Evolutionary conservation across 2,797 vertebrate genomes (phyloP), one percentile per base, ranked within the genome.

Genomic region (Odontamblyopus rebecca): DNA sequence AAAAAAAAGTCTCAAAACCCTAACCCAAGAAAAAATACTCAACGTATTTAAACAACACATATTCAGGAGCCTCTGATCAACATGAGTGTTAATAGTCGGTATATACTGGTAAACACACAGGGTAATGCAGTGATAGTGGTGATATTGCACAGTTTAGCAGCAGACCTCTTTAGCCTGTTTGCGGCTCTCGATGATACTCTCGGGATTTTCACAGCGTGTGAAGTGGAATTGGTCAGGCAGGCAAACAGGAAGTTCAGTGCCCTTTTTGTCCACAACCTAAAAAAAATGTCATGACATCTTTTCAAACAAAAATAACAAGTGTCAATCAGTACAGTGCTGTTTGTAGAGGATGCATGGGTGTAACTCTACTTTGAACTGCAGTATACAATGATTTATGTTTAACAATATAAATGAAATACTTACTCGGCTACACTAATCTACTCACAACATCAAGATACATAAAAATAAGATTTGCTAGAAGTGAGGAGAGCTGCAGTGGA

Each of bases 131-230:
- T 38, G 35, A 38, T 44, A 44, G 3, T 44, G 12, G 41, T 44
- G 41, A 2, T 44, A 44, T 44, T 44, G 41, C 41, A 4, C 0
- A 44, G 61, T 13, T n/a, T 23, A 23, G 23, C 1, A 63, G 35
- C 61, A 57, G 60, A 89, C 92, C 61, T 84, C 86, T 65, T 89
- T 92, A 0, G 94, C 93, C 54, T 81, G 83, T 30, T 81, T 75
- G 15, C 63, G 86, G 57, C 70, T 87, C 73, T 93, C 91, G 0
- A 30, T 12, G 50, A 82, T 27, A 23, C 57, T 13, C 71, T 69
- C 61, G 69, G 77, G 67, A n/a, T 78, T 80, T 57, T 81, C 76
- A 32, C 69, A 77, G 44, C 74, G 71, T 48, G 26, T 73, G 32
- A 83, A 74, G 2, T 18, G 48, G 5, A 41, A 69, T 48, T 7